Percentiles rank a stretch among this genome's conserved stretches.
Evolutionary conservation across 2,797 vertebrate genomes (phyloP).

Genomic region (Valencia hispanica): DNA sequence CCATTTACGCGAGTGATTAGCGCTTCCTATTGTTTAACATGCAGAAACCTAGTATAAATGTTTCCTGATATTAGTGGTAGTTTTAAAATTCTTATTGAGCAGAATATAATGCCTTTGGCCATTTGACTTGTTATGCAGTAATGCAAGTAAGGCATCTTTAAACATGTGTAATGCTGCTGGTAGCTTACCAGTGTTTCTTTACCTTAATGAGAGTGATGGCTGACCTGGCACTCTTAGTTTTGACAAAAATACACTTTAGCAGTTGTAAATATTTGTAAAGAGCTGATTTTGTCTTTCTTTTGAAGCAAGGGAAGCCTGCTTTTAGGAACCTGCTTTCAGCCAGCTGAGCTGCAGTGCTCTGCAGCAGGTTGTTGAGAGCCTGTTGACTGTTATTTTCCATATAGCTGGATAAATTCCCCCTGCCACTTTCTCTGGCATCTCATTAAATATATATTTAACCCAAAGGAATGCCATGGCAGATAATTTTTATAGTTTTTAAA

Average conservation of each 20-base stretch:
- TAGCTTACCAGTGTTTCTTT: too few species aligned
- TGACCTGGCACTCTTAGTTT: not conserved
- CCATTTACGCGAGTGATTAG: too few species aligned
- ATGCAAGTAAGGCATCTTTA: too few species aligned
- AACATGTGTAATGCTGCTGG: too few species aligned
- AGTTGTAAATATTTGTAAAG: not conserved
- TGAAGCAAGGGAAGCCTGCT: not conserved
- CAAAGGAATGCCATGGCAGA: not conserved
- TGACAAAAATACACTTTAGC: not conserved
- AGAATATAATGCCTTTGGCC: too few species aligned
- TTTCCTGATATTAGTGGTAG: too few species aligned
- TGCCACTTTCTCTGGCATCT: not conserved
- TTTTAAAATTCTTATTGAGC: too few species aligned
- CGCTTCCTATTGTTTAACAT: too few species aligned
- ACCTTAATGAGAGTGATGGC: not conserved
- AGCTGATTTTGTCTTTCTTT: not conserved
- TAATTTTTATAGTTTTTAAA: not conserved
- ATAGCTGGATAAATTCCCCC: not conserved
- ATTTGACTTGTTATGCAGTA: too few species aligned
- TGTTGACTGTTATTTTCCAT: not conserved
- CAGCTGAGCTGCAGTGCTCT: not conserved
- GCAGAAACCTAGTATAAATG: too few species aligned
- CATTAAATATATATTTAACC: not conserved
- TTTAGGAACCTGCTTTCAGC: not conserved
- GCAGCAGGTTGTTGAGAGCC: not conserved